A percentile compares a stretch with the other conserved stretches of the same genome.
These are phyloP conservation scores for Nylanderia fulva DNA, from an alignment of 1,140 invertebrate species.

Conservation along the genomic window DNA sequence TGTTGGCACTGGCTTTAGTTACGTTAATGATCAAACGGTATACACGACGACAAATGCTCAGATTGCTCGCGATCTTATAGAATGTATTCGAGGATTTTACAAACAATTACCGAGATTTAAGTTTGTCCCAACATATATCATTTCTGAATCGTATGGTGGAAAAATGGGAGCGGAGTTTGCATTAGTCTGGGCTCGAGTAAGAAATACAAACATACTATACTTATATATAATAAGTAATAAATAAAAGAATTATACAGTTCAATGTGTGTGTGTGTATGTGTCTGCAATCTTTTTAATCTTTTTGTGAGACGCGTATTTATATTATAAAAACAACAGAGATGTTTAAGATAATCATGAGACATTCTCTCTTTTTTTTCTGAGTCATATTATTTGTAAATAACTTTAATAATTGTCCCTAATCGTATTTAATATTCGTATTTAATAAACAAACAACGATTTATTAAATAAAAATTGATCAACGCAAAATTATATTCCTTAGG, in stretches of 20 bases:
- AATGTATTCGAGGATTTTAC: slow-evolving; percentile 89
- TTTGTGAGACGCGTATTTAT: neutral
- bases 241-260: neutral
- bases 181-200: slow-evolving; percentile 87
- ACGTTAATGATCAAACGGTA: slow-evolving; percentile 87
- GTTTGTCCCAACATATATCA: slow-evolving; percentile 91
- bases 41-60: slow-evolving; percentile 89
- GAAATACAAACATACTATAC: slow-evolving; percentile 4
- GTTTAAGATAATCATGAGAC: neutral
- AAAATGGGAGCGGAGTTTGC: slow-evolving; percentile 90
- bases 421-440: no score
- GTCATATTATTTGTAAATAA: neutral
- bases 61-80: slow-evolving; percentile 93
- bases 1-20: slow-evolving; percentile 95
- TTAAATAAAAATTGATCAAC: neutral
- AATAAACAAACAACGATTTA: neutral
- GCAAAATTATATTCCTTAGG: slow-evolving; percentile 84
- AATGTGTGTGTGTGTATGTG: no score
- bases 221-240: slow-evolving; percentile 3
- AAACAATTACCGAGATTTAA: slow-evolving; percentile 88
- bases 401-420: no score
- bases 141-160: slow-evolving; percentile 95
- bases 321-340: neutral
- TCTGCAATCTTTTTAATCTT: neutral
- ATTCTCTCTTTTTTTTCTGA: neutral